Evolutionary conservation across 2,797 vertebrate species (phyloP).

Genomic region (Siniperca obscura): DNA sequence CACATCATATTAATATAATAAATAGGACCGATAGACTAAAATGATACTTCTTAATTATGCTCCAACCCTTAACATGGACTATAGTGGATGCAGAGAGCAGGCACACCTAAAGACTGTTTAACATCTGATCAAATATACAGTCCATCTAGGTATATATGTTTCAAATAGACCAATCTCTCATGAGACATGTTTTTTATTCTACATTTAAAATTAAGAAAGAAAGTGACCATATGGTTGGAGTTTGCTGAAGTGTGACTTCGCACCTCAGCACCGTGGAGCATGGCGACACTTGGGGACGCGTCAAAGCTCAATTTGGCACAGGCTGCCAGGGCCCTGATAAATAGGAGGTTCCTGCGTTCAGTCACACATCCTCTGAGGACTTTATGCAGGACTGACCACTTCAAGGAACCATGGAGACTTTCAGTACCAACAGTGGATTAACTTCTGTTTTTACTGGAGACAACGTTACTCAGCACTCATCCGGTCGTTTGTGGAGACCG

Average conservation of each 20-base stretch:
- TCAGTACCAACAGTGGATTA: conserved; percentile 54
- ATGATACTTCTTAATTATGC: accelerated
- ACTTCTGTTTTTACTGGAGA: conserved; percentile 27
- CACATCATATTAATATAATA: not conserved
- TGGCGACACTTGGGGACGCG: conserved; percentile 79
- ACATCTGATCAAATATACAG: not conserved
- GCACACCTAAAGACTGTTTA: accelerated
- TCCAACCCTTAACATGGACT: no score
- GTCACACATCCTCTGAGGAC: conserved; percentile 44
- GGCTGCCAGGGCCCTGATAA: conserved; percentile 58
- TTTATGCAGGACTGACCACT: conserved; percentile 32
- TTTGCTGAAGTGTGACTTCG: conserved; percentile 81
- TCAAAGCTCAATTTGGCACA: conserved; percentile 82
- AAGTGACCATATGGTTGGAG: conserved; percentile 72
- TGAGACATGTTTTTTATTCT: not conserved
- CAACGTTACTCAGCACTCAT: conserved; percentile 25
- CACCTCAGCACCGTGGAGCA: conserved; percentile 78
- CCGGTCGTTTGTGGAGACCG: conserved; percentile 78
- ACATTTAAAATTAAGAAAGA: not conserved
- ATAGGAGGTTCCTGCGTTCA: conserved; percentile 61
- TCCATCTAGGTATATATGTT: not conserved
- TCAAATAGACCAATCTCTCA: not conserved
- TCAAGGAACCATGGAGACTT: conserved; percentile 67
- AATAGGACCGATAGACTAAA: not conserved
- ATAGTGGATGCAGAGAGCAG: not conserved